Conservation (phyloP, 2,113 vertebrate genomes). For the Carlito syrichta region DNA sequence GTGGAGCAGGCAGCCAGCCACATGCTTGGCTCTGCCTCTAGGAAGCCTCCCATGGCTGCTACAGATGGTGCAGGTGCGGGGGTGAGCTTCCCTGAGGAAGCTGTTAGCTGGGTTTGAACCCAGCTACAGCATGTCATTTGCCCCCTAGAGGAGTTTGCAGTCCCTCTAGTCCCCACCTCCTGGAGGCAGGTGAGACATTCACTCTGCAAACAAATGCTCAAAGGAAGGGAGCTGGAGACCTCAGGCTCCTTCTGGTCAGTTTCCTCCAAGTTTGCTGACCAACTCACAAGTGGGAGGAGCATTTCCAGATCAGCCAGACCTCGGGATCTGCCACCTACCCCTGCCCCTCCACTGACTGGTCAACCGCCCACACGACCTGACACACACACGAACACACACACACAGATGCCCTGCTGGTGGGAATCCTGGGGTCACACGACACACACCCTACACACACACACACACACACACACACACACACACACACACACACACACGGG, state of each 20-base stretch:
- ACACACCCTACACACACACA: background rate
- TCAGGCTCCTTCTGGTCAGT: background rate
- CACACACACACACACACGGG: background rate
- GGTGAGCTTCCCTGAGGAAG: no score
- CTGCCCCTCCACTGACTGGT: background rate
- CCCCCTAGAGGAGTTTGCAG: background rate
- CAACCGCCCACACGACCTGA: background rate
- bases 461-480: background rate
- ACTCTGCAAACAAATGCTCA: background rate
- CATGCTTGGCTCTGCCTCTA: background rate
- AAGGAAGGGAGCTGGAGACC: background rate
- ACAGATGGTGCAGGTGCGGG: background rate
- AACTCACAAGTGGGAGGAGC: background rate
- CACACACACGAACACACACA: background rate
- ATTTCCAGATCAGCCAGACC: background rate
- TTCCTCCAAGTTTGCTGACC: background rate
- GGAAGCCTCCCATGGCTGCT: no score
- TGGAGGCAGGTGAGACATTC: background rate
- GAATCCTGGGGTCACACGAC: background rate
- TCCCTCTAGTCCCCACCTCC: background rate
- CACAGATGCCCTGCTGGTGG: background rate
- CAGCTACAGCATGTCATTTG: background rate
- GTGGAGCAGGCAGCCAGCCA: background rate
- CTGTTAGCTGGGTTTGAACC: fast-evolving
- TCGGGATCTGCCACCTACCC: background rate